phyloP scores from a whole-genome alignment of 2,797 vertebrate species.

The Sylvilagus floridanus region DNA sequence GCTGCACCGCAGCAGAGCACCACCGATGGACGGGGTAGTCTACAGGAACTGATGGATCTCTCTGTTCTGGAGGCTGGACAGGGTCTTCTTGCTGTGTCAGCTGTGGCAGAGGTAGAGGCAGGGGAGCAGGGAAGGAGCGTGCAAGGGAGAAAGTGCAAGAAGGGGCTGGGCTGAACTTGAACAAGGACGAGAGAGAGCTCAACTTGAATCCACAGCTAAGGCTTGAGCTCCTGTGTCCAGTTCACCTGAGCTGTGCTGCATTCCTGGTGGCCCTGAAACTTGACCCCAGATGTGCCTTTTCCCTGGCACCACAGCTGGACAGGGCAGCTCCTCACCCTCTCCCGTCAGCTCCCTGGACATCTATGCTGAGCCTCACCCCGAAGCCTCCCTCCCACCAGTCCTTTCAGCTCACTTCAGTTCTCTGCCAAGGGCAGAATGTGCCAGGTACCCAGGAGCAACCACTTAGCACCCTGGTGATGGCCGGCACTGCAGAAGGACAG shows the following conservation, averaged over 20 bases:
- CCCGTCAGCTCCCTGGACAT: neutral
- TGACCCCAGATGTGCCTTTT: neutral
- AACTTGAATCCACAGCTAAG: too few species aligned
- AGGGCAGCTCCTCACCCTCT: neutral
- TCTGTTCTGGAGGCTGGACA: neutral
- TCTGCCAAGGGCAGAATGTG: neutral
- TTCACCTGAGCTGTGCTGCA: neutral
- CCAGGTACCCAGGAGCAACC: neutral
- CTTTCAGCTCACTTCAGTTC: neutral
- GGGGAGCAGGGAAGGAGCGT: too few species aligned
- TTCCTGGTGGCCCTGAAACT: neutral
- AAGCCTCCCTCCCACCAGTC: rapidly evolving
- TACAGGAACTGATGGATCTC: neutral
- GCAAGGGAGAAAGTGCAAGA: neutral
- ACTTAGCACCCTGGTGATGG: neutral
- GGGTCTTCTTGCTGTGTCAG: neutral
- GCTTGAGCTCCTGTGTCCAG: neutral
- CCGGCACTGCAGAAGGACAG: neutral
- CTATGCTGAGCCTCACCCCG: neutral
- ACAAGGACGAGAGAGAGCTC: too few species aligned
- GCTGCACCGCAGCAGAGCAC: too few species aligned
- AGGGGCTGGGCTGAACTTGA: too few species aligned
- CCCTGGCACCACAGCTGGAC: neutral
- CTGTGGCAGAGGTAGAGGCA: too few species aligned
- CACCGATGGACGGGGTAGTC: too few species aligned